Conservation (phyloP, 2,888 invertebrate genomes). For the Hirtodrosophila histrioides region DNA sequence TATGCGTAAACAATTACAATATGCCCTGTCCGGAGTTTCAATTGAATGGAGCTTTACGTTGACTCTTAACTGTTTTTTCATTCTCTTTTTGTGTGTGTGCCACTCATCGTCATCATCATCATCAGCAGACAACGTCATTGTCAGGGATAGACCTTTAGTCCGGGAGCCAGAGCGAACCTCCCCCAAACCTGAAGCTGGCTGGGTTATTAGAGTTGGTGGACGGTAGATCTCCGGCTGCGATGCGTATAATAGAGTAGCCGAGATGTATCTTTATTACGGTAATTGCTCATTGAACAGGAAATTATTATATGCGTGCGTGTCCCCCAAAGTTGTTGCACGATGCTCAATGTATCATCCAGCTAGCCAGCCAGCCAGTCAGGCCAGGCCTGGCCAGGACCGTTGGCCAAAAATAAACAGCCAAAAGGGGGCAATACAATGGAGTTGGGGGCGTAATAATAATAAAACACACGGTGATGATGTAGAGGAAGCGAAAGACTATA, state of each 20-base stretch:
- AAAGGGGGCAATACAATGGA: not conserved
- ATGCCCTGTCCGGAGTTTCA: conserved; percentile 18
- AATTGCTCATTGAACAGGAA: conserved; percentile 80
- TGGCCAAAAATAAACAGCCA: conserved; percentile 25
- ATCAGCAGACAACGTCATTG: conserved; percentile 8
- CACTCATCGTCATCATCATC: conserved; percentile 8
- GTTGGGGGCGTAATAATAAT: conserved; percentile 16
- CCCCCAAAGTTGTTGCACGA: conserved; percentile 3
- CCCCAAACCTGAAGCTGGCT: not conserved
- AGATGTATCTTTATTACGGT: conserved; percentile 71
- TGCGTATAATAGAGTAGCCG: conserved; percentile 61
- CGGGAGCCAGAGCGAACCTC: not conserved
- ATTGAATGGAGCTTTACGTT: conserved; percentile 32
- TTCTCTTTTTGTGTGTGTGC: conserved; percentile 7
- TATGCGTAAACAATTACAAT: conserved; percentile 30
- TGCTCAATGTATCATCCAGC: not conserved
- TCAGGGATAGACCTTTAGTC: not conserved
- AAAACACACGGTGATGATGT: conserved; percentile 16
- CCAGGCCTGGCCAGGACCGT: too few species aligned
- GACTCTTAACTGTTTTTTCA: too few species aligned
- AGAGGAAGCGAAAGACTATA: not conserved
- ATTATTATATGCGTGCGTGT: conserved; percentile 73
- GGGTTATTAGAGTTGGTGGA: conserved; percentile 19
- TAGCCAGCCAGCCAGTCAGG: not conserved
- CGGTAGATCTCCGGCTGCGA: conserved; percentile 22